Base-by-base conservation (phyloP, 1,140 invertebrate species). In the Tenebrio molitor region DNA sequence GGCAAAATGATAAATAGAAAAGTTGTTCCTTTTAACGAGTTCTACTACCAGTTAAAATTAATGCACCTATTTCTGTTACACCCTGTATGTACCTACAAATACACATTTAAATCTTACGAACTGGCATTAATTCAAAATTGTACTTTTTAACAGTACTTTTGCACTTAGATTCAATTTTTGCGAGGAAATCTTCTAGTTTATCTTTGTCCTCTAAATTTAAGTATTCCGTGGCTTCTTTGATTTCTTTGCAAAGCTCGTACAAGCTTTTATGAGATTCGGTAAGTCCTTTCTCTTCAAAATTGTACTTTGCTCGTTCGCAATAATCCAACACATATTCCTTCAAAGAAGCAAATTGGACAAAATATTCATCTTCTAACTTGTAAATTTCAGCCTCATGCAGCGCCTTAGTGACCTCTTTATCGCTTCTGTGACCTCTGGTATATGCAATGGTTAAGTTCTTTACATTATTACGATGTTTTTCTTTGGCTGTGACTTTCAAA, bases 51-150 rank as follows among this genome's bases (percentile, higher is more conserved):
- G n/a, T n/a, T n/a, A n/a, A n/a, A n/a, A n/a, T n/a, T n/a, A n/a
- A n/a, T n/a, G n/a, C n/a, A n/a, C n/a, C n/a, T n/a, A n/a, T n/a
- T n/a, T n/a, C n/a, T n/a, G n/a, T n/a, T n/a, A n/a, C n/a, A n/a
- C n/a, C n/a, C n/a, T n/a, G n/a, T n/a, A n/a, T n/a, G n/a, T n/a
- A n/a, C n/a, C n/a, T n/a, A n/a, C n/a, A n/a, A n/a, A n/a, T n/a
- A n/a, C n/a, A n/a, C n/a, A n/a, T n/a, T n/a, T n/a, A n/a, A n/a
- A n/a, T n/a, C n/a, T n/a, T n/a, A n/a, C n/a, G 29, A 33, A 33
- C 29, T 17, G 44, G 44, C 44, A 50, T 50, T 50, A 50, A 17
- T 50, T 50, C 44, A 15, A 50, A 50, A 16, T 16, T 50, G 17
- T 50, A 50, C 17, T 50, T 12, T n/a, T 2, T 50, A 1, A 50